Evolutionary conservation across 2,888 invertebrate species (phyloP).

Genomic region (Acanthosepion lycidas): DNA sequence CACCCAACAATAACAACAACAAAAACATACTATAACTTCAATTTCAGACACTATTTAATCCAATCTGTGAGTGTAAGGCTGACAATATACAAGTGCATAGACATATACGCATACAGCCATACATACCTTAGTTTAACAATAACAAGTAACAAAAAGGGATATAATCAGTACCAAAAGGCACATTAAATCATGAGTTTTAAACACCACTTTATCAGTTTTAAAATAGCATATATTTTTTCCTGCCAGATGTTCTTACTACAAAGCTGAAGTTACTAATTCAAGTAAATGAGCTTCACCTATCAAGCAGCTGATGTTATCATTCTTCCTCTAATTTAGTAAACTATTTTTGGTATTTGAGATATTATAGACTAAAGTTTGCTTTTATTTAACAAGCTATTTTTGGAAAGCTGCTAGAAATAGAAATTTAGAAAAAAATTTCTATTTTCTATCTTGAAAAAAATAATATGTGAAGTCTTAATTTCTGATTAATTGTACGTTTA

Average conservation of each 20-base stretch:
- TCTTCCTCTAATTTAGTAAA: too few relatives aligned
- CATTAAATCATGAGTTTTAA: not conserved
- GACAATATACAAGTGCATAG: not conserved
- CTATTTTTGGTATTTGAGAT: too few relatives aligned
- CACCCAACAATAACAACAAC: slow-evolving; percentile 2
- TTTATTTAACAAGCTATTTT: too few relatives aligned
- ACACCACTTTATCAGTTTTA: not conserved
- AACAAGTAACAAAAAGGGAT: not conserved
- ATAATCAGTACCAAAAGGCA: not conserved
- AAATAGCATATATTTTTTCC: not conserved
- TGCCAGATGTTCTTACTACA: not conserved
- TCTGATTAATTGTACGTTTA: too few relatives aligned
- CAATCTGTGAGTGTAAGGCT: not conserved
- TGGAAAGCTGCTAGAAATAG: too few relatives aligned
- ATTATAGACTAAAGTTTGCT: too few relatives aligned
- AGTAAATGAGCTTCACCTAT: not conserved
- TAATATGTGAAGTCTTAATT: too few relatives aligned
- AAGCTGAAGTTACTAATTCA: not conserved
- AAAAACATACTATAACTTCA: slow-evolving; percentile 2
- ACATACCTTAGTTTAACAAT: not conserved
- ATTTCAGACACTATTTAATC: not conserved
- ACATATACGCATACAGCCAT: not conserved
- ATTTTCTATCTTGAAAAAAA: too few relatives aligned
- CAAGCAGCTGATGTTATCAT: too few relatives aligned
- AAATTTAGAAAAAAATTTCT: too few relatives aligned